Conservation (phyloP, 2,113 vertebrate species). For the Fregata magnificens region DNA sequence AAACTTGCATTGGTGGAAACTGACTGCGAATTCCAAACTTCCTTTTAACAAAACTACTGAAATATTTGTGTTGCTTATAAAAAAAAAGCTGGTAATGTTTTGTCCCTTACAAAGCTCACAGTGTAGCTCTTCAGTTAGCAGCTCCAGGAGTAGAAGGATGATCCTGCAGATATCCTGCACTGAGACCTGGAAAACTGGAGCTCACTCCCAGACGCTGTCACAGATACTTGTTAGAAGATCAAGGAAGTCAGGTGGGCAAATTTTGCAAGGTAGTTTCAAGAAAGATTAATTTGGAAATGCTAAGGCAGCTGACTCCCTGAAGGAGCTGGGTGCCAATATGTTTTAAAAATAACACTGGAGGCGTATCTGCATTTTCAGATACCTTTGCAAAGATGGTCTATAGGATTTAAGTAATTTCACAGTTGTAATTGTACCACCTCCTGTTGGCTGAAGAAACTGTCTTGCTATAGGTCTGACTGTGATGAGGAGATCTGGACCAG, state of each 20-base stretch:
- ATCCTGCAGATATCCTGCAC: neutral
- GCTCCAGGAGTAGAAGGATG: neutral
- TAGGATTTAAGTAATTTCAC: neutral
- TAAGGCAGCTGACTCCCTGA: neutral
- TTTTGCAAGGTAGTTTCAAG: neutral
- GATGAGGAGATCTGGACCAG: neutral
- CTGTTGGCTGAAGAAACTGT: neutral
- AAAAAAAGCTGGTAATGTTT: neutral
- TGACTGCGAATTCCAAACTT: neutral
- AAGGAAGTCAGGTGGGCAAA: neutral
- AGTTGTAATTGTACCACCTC: neutral
- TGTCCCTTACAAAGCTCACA: neutral
- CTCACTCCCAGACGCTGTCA: neutral
- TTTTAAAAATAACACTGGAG: neutral
- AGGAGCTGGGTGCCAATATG: neutral
- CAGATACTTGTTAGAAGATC: neutral
- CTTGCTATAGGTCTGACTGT: neutral
- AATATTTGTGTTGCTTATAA: neutral
- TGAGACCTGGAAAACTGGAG: neutral
- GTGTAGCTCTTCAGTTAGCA: neutral
- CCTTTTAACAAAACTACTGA: neutral
- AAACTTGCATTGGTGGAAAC: neutral
- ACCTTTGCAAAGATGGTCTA: neutral
- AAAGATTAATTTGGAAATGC: neutral
- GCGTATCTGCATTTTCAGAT: neutral